Evolutionary conservation across 1,140 invertebrate genomes (phyloP).

Genomic region (Melipona quadrifasciata): DNA sequence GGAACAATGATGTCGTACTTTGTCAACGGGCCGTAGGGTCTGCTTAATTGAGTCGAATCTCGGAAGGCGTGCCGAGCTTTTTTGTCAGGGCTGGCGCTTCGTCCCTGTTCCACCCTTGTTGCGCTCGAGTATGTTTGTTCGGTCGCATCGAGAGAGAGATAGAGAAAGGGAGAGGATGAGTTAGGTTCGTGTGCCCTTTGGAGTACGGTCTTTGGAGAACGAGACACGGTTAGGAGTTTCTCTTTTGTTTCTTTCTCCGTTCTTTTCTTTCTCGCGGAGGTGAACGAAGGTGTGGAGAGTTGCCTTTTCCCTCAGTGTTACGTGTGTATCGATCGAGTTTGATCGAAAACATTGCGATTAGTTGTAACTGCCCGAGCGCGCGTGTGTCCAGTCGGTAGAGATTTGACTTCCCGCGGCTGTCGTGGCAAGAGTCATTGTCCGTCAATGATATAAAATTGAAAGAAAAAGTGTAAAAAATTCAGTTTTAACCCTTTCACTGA

Average conservation of each 20-base stretch:
- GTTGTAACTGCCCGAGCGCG: too few relatives aligned
- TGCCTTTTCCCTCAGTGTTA: not conserved
- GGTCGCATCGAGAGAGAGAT: not conserved
- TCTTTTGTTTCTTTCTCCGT: not conserved
- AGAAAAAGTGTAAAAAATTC: too few relatives aligned
- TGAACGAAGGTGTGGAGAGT: not conserved
- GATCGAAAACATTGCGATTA: too few relatives aligned
- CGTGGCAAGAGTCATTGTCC: too few relatives aligned
- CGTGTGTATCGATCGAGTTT: not conserved
- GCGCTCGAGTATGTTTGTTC: not conserved
- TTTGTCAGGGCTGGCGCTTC: constrained; percentile 50
- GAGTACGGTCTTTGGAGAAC: not conserved
- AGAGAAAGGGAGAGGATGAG: not conserved
- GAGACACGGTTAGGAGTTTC: not conserved
- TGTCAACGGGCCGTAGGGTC: constrained; percentile 65
- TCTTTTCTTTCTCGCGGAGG: not conserved
- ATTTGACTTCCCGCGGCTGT: too few relatives aligned
- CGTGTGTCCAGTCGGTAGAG: too few relatives aligned
- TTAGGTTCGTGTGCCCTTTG: not conserved
- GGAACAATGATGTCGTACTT: constrained; percentile 78
- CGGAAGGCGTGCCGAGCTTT: constrained; percentile 66
- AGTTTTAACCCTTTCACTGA: too few relatives aligned
- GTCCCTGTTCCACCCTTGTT: not conserved
- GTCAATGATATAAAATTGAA: too few relatives aligned
- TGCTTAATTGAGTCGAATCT: constrained; percentile 78